phyloP scores from a whole-genome alignment of 2,113 vertebrate species.

The Pygoscelis antarcticus region DNA sequence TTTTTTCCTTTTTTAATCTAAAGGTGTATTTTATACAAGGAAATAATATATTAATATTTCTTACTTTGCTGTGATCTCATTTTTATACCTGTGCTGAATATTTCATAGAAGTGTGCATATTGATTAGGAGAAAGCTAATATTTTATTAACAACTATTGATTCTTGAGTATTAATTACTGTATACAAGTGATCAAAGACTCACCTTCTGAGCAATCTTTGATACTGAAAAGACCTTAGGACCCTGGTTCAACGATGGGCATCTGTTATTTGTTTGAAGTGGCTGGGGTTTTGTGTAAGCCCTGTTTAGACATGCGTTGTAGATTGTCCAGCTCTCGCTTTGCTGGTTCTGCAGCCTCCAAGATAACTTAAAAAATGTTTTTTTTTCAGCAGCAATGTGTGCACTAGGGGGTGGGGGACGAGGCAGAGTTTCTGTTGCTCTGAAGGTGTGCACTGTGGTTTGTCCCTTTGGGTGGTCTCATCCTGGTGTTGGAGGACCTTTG shows the following conservation, averaged over 20 bases:
- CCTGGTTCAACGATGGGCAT: not conserved
- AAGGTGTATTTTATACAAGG: not conserved
- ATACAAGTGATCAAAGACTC: slow-evolving; percentile 31
- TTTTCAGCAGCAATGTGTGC: not conserved
- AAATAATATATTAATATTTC: not conserved
- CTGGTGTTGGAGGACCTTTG: not conserved
- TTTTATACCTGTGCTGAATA: slow-evolving; percentile 25
- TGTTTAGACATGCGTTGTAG: not conserved
- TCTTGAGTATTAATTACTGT: not conserved
- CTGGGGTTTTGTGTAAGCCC: not conserved
- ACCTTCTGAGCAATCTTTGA: not conserved
- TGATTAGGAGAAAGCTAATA: slow-evolving; percentile 18
- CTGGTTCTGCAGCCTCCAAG: not conserved
- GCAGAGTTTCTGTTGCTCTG: not conserved
- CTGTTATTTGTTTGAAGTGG: not conserved
- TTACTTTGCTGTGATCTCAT: not conserved
- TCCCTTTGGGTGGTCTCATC: not conserved
- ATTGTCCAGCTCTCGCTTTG: not conserved
- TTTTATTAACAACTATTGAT: slow-evolving; percentile 61
- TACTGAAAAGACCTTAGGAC: not conserved
- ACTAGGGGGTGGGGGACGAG: fast-evolving
- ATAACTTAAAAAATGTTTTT: not conserved
- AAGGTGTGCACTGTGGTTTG: not conserved
- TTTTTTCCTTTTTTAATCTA: not conserved
- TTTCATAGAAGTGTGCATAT: not conserved